Evolutionary conservation across 1,140 invertebrate species (phyloP).

Genomic region (Planococcus citri): DNA sequence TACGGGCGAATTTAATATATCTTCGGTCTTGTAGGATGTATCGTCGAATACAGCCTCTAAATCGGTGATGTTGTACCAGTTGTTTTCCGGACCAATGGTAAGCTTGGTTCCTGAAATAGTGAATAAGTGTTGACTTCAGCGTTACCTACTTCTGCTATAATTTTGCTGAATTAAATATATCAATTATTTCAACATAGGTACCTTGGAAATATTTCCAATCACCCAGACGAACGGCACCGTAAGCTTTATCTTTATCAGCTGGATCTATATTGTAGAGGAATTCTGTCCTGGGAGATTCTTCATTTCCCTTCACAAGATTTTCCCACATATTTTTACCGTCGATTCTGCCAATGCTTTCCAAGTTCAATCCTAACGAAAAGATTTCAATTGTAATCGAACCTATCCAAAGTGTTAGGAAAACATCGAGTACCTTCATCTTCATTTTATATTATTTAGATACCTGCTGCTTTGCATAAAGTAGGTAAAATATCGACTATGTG

Average conservation of each 20-base stretch:
- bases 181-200: too few relatives aligned
- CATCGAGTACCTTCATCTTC: too few relatives aligned
- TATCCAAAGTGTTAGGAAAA: neutral
- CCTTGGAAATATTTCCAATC: constrained; percentile 65
- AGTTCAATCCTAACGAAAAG: constrained; percentile 26
- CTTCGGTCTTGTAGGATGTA: neutral
- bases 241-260: constrained; percentile 34
- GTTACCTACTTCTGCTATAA: too few relatives aligned
- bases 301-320: constrained; percentile 39
- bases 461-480: constrained; percentile 43
- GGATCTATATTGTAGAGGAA: constrained; percentile 64
- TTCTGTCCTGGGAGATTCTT: constrained; percentile 42
- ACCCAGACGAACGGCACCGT: constrained; percentile 46
- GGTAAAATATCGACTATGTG: constrained; percentile 61
- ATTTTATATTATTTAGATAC: constrained; percentile 24
- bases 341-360: constrained; percentile 35
- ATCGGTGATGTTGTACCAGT: neutral
- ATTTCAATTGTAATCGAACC: neutral
- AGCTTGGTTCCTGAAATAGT: neutral
- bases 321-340: constrained; percentile 64
- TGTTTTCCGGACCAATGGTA: neutral
- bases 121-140: too few relatives aligned
- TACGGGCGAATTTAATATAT: neutral
- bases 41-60: neutral
- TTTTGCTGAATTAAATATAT: too few relatives aligned